Evolutionary conservation across 2,797 vertebrate species (phyloP).

Genomic region (Premnoplex brunnescens): DNA sequence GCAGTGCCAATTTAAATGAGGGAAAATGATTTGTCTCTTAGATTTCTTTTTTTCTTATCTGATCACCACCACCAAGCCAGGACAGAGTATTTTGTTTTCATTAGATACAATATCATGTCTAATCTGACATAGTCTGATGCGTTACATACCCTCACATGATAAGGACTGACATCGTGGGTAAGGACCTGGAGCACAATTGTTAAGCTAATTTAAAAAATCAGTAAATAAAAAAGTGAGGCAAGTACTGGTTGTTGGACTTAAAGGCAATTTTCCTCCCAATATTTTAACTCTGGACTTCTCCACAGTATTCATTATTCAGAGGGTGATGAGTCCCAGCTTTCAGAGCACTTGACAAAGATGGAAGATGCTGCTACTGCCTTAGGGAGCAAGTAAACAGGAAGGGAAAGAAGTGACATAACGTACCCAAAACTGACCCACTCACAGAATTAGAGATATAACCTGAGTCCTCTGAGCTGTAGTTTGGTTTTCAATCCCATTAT

Average conservation of each 20-base stretch:
- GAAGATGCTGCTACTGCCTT: neutral
- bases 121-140: neutral
- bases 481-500: neutral
- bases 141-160: neutral
- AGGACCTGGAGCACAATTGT: neutral
- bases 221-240: neutral
- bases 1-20: neutral
- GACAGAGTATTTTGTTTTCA: neutral
- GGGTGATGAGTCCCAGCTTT: neutral
- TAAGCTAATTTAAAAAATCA: conserved; percentile 16
- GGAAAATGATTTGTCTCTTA: neutral
- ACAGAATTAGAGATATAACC: neutral
- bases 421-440: neutral
- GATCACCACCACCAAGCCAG: neutral
- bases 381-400: neutral
- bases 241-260: neutral
- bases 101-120: neutral
- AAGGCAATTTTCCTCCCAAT: neutral
- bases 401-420: neutral
- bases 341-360: neutral
- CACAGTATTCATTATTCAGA: neutral
- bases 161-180: neutral
- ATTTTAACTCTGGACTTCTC: neutral
- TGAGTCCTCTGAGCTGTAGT: neutral
- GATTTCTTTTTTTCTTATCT: neutral